Evolutionary conservation across 2,888 invertebrate species (phyloP).

Genomic region (Drosophila lacicola): DNA sequence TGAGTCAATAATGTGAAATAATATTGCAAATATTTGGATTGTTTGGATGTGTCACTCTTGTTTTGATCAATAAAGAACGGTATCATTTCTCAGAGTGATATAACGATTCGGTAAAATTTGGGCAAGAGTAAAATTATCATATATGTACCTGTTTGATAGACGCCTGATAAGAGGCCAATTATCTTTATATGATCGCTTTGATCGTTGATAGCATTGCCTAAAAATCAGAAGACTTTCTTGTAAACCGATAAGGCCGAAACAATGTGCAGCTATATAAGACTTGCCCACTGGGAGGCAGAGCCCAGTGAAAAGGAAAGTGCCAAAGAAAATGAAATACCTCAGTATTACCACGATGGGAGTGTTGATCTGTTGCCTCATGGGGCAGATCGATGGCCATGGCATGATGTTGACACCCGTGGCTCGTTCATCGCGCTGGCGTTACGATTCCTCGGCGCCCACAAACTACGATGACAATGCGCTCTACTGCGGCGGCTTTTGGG

Average conservation of each 20-base stretch:
- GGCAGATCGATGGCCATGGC: conserved; percentile 85
- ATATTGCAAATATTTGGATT: conserved; percentile 18
- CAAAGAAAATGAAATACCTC: conserved; percentile 34
- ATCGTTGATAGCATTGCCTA: conserved; percentile 10
- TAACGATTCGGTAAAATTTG: conserved; percentile 39
- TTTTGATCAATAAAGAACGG: conserved; percentile 26
- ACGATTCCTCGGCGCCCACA: conserved; percentile 84
- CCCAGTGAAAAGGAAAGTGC: conserved; percentile 33
- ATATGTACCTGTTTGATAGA: conserved; percentile 3
- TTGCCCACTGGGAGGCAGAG: background rate
- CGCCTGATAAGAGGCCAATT: conserved; percentile 28
- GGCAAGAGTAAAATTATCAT: conserved; percentile 31
- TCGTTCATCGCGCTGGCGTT: conserved; percentile 87
- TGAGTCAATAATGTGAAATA: conserved; percentile 29
- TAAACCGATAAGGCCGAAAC: conserved; percentile 50
- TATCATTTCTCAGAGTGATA: conserved; percentile 18
- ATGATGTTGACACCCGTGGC: conserved; percentile 86
- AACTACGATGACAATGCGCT: conserved; percentile 86
- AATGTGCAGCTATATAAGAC: conserved; percentile 55
- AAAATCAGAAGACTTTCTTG: conserved; percentile 39
- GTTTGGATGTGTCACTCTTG: conserved; percentile 47
- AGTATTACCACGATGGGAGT: conserved; percentile 14
- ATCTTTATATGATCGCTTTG: conserved; percentile 21
- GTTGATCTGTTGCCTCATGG: conserved; percentile 7
- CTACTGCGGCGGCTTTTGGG: conserved; percentile 86